Conservation (phyloP, 2,113 vertebrate species). For the Galbula dea region DNA sequence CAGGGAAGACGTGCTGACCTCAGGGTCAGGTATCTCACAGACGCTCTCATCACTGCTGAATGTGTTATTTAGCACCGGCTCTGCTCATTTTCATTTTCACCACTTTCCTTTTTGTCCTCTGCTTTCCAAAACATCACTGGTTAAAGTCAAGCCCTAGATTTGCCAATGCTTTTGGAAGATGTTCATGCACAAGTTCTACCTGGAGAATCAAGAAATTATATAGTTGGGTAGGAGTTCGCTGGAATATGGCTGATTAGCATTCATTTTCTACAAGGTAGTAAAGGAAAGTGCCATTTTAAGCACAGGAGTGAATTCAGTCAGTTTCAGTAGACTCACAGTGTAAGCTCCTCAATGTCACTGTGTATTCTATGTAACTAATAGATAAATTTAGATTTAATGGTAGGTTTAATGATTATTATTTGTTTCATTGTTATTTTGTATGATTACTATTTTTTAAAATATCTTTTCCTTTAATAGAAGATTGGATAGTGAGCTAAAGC, state of each 20-base stretch:
- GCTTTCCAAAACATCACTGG: accelerated
- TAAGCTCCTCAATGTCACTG: neutral
- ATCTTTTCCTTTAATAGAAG: neutral
- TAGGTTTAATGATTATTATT: neutral
- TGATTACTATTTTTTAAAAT: neutral
- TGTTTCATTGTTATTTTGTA: neutral
- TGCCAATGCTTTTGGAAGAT: neutral
- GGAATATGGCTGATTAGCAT: neutral
- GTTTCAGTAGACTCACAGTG: neutral
- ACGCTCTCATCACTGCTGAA: neutral
- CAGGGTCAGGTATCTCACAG: neutral
- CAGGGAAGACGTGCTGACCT: neutral
- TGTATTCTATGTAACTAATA: neutral
- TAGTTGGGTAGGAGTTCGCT: neutral
- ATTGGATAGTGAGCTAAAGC: neutral
- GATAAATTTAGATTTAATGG: neutral
- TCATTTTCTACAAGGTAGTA: neutral
- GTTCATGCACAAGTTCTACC: accelerated
- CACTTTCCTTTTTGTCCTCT: neutral
- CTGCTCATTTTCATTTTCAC: neutral
- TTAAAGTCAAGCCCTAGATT: neutral
- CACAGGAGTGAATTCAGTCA: neutral
- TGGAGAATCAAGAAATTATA: neutral
- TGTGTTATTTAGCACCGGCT: neutral
- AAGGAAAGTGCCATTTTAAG: neutral